These are phyloP conservation scores for Blennius ocellaris DNA, from an alignment of 2,113 vertebrate species.

Conservation along the genomic window DNA sequence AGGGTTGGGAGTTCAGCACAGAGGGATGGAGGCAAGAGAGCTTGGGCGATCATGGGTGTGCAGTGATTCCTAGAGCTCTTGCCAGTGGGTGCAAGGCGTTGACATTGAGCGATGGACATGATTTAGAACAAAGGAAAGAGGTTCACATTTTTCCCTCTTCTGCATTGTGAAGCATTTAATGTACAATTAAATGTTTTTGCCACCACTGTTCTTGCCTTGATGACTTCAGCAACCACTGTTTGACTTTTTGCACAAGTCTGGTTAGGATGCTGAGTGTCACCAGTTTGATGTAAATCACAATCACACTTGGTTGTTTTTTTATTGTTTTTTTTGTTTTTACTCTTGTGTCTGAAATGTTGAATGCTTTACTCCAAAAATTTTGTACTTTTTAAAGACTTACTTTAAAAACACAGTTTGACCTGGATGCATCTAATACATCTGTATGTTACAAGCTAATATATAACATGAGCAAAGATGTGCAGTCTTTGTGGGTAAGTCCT, in stretches of 20 bases:
- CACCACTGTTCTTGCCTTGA: constrained; percentile 21
- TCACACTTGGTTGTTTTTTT: constrained; percentile 35
- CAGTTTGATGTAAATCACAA: constrained; percentile 18
- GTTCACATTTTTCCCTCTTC: constrained; percentile 3
- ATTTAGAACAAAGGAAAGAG: constrained; percentile 27
- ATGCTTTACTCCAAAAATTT: too few relatives aligned
- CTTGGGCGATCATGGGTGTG: constrained; percentile 20
- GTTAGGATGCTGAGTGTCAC: constrained; percentile 29
- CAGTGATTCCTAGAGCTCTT: not conserved
- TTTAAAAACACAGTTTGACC: not conserved
- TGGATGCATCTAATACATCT: constrained; percentile 14
- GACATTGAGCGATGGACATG: not conserved
- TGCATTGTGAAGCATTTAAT: not conserved
- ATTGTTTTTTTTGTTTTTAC: not conserved
- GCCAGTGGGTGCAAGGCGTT: constrained; percentile 3
- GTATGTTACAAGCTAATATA: not conserved
- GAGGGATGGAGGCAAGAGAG: not conserved
- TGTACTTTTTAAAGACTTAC: too few relatives aligned
- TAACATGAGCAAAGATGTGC: not conserved
- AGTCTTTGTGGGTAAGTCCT: not conserved
- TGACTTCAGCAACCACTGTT: not conserved
- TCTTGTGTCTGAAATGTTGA: constrained; percentile 1
- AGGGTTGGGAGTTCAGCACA: constrained; percentile 18
- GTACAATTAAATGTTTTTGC: constrained; percentile 3
- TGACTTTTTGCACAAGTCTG: constrained; percentile 35